Evolutionary conservation across 2,113 vertebrate species (phyloP).

Genomic region (Cisticola juncidis): DNA sequence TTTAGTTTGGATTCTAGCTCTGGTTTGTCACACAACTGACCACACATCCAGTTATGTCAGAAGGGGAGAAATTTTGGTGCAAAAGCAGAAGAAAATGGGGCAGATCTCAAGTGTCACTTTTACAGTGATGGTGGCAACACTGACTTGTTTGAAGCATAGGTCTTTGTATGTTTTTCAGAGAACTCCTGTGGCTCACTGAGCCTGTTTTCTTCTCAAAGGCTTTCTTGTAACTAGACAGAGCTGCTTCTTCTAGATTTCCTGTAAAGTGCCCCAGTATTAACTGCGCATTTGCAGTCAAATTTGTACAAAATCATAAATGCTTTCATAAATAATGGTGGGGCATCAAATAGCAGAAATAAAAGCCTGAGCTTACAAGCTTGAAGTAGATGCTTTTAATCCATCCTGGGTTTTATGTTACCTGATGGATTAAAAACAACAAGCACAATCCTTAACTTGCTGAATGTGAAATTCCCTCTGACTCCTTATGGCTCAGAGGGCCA

Average conservation of each 20-base stretch:
- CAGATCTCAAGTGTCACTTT: background rate
- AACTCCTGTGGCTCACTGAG: background rate
- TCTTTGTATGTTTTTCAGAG: background rate
- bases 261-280: background rate
- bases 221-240: background rate
- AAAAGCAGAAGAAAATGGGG: background rate
- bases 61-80: background rate
- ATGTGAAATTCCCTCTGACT: background rate
- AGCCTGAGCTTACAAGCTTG: background rate
- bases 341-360: background rate
- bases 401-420: background rate
- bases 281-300: background rate
- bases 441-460: background rate
- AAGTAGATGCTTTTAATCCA: background rate
- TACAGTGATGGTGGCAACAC: rapidly evolving
- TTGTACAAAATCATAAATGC: background rate
- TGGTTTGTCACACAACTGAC: rapidly evolving
- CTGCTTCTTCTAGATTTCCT: background rate
- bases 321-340: background rate
- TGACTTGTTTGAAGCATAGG: background rate
- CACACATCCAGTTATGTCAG: rapidly evolving
- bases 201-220: background rate
- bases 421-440: rapidly evolving
- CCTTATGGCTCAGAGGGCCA: background rate
- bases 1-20: background rate